Percentiles rank a stretch among this genome's conserved stretches.
phyloP scores from a whole-genome alignment of 2,888 invertebrate genomes.

The Pandemis corylana region DNA sequence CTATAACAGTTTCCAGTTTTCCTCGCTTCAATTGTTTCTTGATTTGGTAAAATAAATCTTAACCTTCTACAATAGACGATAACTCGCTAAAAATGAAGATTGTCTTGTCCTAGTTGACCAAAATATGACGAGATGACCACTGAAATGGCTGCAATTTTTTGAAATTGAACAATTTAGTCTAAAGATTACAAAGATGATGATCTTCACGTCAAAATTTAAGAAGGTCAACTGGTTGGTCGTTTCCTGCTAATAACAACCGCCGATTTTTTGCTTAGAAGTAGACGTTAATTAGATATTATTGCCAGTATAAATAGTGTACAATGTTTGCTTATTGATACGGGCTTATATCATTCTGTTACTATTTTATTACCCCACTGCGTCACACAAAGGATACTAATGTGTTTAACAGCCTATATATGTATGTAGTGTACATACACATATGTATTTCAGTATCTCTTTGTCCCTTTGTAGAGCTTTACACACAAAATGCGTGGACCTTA shows the following conservation, averaged over 20 bases:
- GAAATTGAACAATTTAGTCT: conserved; percentile 5
- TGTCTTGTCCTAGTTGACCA: neutral
- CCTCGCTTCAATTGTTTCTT: conserved; percentile 16
- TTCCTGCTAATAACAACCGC: conserved; percentile 21
- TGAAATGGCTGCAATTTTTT: conserved; percentile 19
- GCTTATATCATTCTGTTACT: neutral
- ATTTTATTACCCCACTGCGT: neutral
- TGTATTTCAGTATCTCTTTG: too few species aligned
- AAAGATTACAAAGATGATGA: neutral
- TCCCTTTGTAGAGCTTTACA: too few species aligned
- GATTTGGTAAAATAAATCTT: neutral
- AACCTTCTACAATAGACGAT: neutral
- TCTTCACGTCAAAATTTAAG: conserved; percentile 14
- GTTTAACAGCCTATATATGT: too few species aligned
- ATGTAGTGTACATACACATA: too few species aligned
- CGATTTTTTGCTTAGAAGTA: conserved; percentile 15
- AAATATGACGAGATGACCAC: neutral
- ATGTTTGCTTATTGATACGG: neutral
- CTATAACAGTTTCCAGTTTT: conserved; percentile 17
- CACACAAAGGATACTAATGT: too few species aligned
- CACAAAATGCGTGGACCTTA: too few species aligned
- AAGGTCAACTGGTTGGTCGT: conserved; percentile 25
- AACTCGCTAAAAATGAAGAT: conserved; percentile 3
- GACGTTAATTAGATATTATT: conserved; percentile 14
- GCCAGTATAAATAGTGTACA: neutral